phyloP scores from a whole-genome alignment of 2,113 vertebrate species.

The Peucedramus taeniatus region DNA sequence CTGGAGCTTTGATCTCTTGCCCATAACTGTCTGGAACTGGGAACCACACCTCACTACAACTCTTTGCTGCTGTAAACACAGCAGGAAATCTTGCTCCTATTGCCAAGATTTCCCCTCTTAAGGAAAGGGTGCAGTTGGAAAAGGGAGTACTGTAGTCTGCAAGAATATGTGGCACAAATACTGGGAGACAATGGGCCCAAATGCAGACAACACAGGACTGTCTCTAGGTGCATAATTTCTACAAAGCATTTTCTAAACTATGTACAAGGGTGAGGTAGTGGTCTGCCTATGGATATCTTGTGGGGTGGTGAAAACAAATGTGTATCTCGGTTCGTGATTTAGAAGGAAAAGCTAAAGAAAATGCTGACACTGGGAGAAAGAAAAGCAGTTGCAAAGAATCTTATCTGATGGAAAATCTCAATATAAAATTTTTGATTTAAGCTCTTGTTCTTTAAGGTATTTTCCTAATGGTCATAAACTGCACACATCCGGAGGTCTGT shows the following conservation, averaged over 20 bases:
- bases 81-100: not conserved
- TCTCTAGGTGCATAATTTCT: not conserved
- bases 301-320: fast-evolving
- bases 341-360: not conserved
- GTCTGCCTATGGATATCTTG: not conserved
- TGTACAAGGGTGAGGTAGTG: not conserved
- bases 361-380: not conserved
- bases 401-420: not conserved
- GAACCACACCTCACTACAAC: not conserved
- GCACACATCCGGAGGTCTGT: not conserved
- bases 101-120: not conserved
- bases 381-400: not conserved
- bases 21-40: not conserved
- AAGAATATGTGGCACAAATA: not conserved
- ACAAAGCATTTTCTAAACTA: not conserved
- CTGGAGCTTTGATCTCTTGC: not conserved
- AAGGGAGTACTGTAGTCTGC: not conserved
- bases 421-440: not conserved
- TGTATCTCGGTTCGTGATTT: not conserved
- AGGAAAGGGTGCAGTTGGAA: not conserved
- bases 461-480: not conserved
- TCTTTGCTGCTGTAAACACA: not conserved
- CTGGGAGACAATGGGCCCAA: not conserved
- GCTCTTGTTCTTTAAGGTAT: not conserved
- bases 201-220: not conserved